Conservation (phyloP, 2,113 vertebrate species). For the Bucco capensis region DNA sequence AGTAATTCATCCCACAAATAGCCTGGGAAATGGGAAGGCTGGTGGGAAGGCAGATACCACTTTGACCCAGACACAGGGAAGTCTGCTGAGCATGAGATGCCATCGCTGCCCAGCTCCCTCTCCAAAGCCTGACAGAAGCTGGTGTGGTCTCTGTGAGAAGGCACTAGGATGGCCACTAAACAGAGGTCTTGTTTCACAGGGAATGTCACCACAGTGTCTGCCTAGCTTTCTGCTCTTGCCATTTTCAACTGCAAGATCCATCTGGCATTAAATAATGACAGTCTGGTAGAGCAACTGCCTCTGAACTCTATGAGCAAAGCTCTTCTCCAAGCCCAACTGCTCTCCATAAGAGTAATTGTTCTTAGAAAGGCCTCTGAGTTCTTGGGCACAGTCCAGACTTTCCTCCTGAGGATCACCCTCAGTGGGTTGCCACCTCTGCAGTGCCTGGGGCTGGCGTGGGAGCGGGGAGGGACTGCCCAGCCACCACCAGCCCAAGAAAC, state of each 20-base stretch:
- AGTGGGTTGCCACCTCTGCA: neutral
- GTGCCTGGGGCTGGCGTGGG: neutral
- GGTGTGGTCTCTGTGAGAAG: neutral
- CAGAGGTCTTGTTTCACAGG: neutral
- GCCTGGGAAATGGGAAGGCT: neutral
- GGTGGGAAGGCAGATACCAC: neutral
- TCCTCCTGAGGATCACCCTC: neutral
- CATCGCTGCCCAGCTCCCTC: fast-evolving
- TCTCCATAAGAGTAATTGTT: neutral
- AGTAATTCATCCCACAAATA: slow-evolving; percentile 45
- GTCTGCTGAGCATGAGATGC: neutral
- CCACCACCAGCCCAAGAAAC: fast-evolving
- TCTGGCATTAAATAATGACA: neutral
- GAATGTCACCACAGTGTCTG: neutral
- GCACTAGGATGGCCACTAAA: neutral
- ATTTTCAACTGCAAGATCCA: neutral
- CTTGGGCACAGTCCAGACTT: neutral
- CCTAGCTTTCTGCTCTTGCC: neutral
- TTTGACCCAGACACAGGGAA: neutral
- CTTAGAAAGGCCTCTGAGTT: neutral
- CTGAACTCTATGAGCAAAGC: neutral
- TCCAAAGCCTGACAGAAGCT: neutral
- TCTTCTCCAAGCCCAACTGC: neutral
- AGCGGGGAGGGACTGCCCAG: neutral
- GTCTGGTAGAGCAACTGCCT: neutral